Conservation (phyloP, 92 coral and sea anemone genomes). For the Metridium senile region DNA sequence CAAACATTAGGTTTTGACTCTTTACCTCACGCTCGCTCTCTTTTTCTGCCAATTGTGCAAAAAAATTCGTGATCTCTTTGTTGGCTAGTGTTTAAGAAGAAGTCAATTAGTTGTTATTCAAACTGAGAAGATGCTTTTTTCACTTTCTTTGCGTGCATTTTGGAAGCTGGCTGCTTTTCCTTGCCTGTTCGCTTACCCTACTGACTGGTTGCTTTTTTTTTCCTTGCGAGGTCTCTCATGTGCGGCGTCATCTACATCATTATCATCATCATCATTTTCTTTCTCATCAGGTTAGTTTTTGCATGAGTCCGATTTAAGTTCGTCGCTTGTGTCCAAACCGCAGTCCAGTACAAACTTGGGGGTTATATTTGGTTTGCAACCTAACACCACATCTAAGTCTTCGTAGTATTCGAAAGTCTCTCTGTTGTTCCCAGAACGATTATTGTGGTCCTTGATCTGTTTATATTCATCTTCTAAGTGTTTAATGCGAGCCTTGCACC, state of each 20-base stretch:
- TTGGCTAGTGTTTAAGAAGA: too few species aligned
- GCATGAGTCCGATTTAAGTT: neutral
- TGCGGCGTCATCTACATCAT: neutral
- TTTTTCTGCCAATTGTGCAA: too few species aligned
- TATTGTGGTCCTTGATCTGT: neutral
- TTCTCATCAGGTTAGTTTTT: neutral
- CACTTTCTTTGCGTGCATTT: too few species aligned
- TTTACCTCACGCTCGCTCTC: too few species aligned
- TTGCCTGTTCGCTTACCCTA: too few species aligned
- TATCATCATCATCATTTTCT: neutral
- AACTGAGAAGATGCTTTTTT: too few species aligned
- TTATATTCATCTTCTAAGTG: neutral
- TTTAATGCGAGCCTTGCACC: neutral
- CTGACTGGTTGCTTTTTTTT: too few species aligned
- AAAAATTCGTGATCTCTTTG: too few species aligned
- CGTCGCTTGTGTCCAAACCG: neutral
- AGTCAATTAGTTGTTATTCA: too few species aligned
- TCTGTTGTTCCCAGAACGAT: neutral
- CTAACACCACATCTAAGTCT: neutral
- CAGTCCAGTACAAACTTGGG: neutral
- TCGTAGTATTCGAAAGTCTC: neutral
- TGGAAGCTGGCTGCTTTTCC: too few species aligned
- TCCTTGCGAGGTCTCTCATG: too few species aligned
- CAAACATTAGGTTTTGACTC: too few species aligned
- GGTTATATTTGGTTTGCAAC: neutral